These are phyloP conservation scores for Sphenopsis melanotis DNA, from an alignment of 2,797 vertebrate genomes.

Conservation along the genomic window DNA sequence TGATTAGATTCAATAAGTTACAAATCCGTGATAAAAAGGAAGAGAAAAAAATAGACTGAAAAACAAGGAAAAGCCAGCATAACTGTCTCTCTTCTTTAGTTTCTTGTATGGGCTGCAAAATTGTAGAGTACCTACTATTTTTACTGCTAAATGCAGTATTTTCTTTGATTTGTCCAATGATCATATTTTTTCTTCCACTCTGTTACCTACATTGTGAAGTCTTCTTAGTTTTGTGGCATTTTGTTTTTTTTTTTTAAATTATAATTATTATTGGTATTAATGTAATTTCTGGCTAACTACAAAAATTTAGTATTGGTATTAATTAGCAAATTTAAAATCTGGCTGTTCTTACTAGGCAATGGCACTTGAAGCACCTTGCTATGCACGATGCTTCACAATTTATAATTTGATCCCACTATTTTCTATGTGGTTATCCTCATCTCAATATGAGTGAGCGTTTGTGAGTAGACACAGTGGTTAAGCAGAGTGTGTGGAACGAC, in stretches of 20 bases:
- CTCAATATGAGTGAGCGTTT: background rate
- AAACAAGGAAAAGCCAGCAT: background rate
- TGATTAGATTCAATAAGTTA: background rate
- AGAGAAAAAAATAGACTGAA: background rate
- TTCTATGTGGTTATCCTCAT: background rate
- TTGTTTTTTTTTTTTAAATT: background rate
- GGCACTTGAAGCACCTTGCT: background rate
- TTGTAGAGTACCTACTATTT: background rate
- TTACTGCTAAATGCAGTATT: background rate
- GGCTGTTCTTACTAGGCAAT: background rate
- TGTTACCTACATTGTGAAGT: background rate
- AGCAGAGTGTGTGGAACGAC: background rate
- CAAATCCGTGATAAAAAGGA: background rate
- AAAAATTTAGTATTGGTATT: background rate
- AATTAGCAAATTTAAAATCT: background rate
- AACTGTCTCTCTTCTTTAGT: background rate
- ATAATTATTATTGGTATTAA: background rate
- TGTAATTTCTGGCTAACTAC: background rate
- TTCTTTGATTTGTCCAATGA: background rate
- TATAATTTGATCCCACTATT: background rate
- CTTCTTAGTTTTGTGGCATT: background rate
- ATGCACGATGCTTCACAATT: background rate
- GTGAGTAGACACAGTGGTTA: accelerated
- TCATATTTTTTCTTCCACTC: background rate
- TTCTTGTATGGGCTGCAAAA: background rate